A percentile compares a stretch with the other conserved stretches of the same genome.
These are phyloP conservation scores for Nibea albiflora DNA, from an alignment of 2,113 vertebrate genomes.

Conservation along the genomic window DNA sequence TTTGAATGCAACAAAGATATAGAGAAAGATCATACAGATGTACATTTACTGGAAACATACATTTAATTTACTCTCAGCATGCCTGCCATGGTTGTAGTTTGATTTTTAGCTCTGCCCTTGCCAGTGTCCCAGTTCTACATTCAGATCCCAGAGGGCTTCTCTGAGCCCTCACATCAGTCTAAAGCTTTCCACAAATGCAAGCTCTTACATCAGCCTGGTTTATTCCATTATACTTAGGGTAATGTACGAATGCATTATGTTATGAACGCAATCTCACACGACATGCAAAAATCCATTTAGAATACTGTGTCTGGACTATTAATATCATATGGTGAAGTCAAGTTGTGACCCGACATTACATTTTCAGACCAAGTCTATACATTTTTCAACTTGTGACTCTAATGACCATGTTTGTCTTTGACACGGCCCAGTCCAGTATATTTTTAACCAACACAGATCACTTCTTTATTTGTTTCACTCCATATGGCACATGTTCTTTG, in stretches of 20 bases:
- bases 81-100: conserved; percentile 22
- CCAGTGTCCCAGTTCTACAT: conserved; percentile 52
- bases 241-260: not conserved
- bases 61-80: not conserved
- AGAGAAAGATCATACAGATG: not conserved
- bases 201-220: conserved; percentile 14
- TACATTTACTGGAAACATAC: not conserved
- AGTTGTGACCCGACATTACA: not conserved
- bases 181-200: conserved; percentile 28
- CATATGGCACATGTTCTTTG: not conserved
- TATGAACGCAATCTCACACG: not conserved
- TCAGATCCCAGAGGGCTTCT: conserved; percentile 46
- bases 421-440: not conserved
- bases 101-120: conserved; percentile 49
- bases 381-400: not conserved
- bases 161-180: conserved; percentile 23
- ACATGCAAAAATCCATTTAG: not conserved
- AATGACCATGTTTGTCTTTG: not conserved
- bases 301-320: not conserved
- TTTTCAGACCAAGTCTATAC: not conserved
- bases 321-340: not conserved
- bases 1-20: not conserved
- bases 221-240: conserved; percentile 7
- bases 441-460: no score
- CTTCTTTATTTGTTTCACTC: not conserved